Evolutionary conservation across 2,113 vertebrate genomes (phyloP).

Genomic region (Tiliqua scincoides): DNA sequence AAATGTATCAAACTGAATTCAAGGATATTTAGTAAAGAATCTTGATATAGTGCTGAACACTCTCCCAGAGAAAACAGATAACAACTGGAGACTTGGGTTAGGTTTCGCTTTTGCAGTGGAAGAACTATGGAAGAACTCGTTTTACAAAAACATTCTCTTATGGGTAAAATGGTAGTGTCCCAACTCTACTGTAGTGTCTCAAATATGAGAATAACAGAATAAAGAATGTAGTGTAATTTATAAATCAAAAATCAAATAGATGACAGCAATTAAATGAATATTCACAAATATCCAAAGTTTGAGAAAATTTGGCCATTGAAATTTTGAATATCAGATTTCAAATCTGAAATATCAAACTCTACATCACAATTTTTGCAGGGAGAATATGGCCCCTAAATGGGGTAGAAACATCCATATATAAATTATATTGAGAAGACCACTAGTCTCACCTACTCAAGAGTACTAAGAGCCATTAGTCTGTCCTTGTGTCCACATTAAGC

Average conservation of each 20-base stretch:
- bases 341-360: background rate
- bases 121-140: background rate
- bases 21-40: conserved; percentile 58
- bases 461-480: no score
- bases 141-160: background rate
- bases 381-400: background rate
- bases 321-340: background rate
- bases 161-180: background rate
- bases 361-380: background rate
- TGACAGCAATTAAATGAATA: background rate
- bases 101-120: background rate
- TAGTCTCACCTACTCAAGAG: background rate
- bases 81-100: background rate
- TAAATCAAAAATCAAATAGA: background rate
- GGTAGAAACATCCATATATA: background rate
- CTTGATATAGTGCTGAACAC: conserved; percentile 34
- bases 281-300: background rate
- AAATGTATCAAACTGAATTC: conserved; percentile 51
- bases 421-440: background rate
- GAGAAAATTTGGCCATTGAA: background rate
- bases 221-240: background rate
- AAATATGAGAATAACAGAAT: background rate
- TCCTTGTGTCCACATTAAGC: no score
- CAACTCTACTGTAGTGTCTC: background rate
- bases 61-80: conserved; percentile 45